Evolutionary conservation across 2,797 vertebrate species (phyloP).

Genomic region (Oryzias dopingdopingensis): DNA sequence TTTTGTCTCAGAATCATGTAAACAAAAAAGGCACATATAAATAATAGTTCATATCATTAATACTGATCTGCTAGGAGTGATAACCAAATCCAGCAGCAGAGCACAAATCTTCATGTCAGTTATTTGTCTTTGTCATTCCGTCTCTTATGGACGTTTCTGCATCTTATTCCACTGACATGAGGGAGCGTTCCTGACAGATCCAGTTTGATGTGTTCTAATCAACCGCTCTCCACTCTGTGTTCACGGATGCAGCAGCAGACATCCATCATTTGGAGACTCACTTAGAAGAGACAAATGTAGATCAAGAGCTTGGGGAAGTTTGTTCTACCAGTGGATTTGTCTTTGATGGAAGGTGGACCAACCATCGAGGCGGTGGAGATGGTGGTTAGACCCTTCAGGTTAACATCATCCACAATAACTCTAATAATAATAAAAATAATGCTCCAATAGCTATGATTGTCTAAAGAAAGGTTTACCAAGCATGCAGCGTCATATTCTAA

Average conservation of each 20-base stretch:
- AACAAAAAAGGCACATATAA: not conserved
- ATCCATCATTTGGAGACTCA: too few species aligned
- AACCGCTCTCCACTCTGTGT: not conserved
- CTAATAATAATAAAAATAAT: too few species aligned
- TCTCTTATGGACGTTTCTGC: not conserved
- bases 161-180: not conserved
- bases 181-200: not conserved
- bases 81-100: not conserved
- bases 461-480: too few species aligned
- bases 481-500: too few species aligned
- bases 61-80: not conserved
- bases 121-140: not conserved
- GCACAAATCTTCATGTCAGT: not conserved
- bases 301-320: too few species aligned
- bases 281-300: too few species aligned
- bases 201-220: not conserved
- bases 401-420: too few species aligned
- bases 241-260: not conserved
- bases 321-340: too few species aligned
- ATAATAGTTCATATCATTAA: not conserved
- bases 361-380: too few species aligned
- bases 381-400: too few species aligned
- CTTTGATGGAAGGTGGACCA: too few species aligned
- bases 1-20: not conserved
- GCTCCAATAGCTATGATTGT: too few species aligned